phyloP scores from a whole-genome alignment of 2,113 vertebrate genomes.

The Caretta caretta region DNA sequence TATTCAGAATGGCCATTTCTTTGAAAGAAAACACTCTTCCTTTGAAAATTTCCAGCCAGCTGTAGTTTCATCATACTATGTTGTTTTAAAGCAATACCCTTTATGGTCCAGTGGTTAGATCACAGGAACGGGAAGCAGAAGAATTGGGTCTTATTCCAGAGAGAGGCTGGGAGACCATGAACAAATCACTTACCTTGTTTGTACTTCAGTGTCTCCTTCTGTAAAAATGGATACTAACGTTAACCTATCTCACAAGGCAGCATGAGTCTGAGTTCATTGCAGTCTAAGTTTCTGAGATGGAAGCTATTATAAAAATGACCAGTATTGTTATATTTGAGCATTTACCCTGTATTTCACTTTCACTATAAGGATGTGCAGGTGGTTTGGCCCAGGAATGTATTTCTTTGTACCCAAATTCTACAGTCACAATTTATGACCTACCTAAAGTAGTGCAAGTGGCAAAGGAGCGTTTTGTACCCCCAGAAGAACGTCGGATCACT shows the following conservation, averaged over 20 bases:
- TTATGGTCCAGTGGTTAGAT: background rate
- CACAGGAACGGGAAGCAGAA: fast-evolving
- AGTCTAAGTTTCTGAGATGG: background rate
- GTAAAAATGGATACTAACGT: fast-evolving
- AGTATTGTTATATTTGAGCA: background rate
- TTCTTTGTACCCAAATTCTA: slow-evolving; percentile 83
- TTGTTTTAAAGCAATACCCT: background rate
- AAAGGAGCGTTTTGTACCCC: slow-evolving; percentile 77
- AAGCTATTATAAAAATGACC: background rate
- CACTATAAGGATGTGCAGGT: slow-evolving; percentile 86
- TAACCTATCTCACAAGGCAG: background rate
- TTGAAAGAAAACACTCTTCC: background rate
- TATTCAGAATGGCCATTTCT: background rate
- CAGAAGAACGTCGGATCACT: slow-evolving; percentile 69
- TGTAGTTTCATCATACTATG: background rate
- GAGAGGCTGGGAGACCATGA: background rate
- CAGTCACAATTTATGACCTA: slow-evolving; percentile 87
- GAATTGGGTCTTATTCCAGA: fast-evolving
- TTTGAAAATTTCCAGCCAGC: background rate
- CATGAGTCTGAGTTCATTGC: fast-evolving
- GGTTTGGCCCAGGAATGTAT: slow-evolving; percentile 85
- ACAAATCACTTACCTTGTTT: background rate
- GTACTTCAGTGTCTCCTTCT: background rate
- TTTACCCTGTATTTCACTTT: background rate
- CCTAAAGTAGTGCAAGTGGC: slow-evolving; percentile 82